A percentile compares a stretch with the other conserved stretches of the same genome.
Evolutionary conservation across 2,888 invertebrate genomes (phyloP).

Genomic region (Philhelius pedissequus): DNA sequence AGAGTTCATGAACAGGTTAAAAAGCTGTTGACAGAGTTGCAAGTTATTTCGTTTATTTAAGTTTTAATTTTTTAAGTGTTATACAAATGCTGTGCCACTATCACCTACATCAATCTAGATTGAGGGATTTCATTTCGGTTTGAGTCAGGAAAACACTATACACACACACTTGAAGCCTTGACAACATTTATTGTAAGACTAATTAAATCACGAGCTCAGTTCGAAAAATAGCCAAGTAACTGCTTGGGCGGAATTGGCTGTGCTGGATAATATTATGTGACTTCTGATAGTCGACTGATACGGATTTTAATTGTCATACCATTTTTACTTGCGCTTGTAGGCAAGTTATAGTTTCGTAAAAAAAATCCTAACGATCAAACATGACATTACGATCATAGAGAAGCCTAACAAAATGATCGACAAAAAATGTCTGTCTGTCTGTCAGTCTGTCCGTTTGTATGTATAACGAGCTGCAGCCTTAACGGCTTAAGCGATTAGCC

Average conservation of each 20-base stretch:
- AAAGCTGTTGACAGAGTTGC: constrained; percentile 48
- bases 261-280: neutral
- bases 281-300: too few species aligned
- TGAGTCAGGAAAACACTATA: neutral
- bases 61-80: constrained; percentile 23
- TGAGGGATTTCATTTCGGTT: constrained; percentile 1
- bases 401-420: too few species aligned
- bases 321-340: too few species aligned
- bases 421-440: too few species aligned
- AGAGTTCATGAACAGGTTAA: constrained; percentile 67
- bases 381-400: too few species aligned
- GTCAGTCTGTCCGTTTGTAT: too few species aligned
- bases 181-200: neutral
- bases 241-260: neutral
- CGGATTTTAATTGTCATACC: too few species aligned
- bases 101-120: constrained; percentile 53
- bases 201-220: neutral
- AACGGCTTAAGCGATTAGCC: too few species aligned
- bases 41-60: constrained; percentile 23
- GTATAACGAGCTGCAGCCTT: too few species aligned
- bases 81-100: constrained; percentile 24
- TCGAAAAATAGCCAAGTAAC: neutral
- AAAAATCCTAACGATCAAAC: too few species aligned
- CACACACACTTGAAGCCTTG: neutral
- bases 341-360: too few species aligned